phyloP scores from a whole-genome alignment of 2,113 vertebrate genomes.

The Notiomystis cincta region DNA sequence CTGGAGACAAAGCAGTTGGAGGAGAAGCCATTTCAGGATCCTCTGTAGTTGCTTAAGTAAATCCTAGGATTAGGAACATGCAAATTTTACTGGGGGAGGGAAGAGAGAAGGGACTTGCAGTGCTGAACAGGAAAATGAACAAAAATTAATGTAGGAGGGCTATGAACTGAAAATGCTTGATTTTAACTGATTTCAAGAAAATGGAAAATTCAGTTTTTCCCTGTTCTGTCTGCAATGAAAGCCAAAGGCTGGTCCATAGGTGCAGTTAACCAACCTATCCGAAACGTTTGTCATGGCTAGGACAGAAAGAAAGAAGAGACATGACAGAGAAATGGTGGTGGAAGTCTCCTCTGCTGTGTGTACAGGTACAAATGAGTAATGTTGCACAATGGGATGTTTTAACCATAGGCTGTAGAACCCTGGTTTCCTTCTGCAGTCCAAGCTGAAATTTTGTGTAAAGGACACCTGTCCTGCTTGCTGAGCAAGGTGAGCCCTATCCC shows the following conservation, averaged over 20 bases:
- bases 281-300: neutral
- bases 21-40: constrained; percentile 43
- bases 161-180: neutral
- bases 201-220: neutral
- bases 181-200: neutral
- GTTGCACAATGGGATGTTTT: neutral
- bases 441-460: neutral
- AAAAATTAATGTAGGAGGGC: neutral
- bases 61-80: constrained; percentile 14
- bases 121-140: neutral
- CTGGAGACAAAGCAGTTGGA: constrained; percentile 26
- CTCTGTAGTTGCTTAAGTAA: constrained; percentile 34
- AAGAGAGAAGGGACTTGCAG: neutral
- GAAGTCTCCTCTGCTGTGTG: neutral
- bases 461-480: neutral
- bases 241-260: neutral
- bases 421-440: neutral
- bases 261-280: neutral
- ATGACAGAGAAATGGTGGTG: fast-evolving
- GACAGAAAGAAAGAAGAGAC: neutral
- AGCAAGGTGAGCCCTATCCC: neutral
- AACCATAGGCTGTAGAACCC: neutral
- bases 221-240: neutral
- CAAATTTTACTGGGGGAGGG: neutral
- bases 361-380: neutral